Conservation (phyloP, 2,888 invertebrate genomes). For the Apamea monoglypha region DNA sequence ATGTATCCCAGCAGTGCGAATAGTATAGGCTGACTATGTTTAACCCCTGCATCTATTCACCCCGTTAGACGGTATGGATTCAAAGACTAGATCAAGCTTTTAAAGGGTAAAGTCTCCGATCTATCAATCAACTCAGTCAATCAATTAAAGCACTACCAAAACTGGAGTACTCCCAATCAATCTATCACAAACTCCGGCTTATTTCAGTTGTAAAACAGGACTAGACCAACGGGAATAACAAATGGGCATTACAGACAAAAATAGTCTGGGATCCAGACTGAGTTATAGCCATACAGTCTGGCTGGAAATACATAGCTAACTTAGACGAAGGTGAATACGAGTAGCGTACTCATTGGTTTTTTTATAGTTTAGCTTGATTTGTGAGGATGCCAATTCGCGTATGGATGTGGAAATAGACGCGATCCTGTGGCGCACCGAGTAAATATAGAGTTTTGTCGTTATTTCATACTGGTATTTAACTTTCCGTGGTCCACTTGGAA, state of each 20-base stretch:
- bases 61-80: background rate
- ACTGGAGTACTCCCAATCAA: constrained; percentile 29
- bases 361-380: constrained; percentile 9
- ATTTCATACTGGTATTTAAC: background rate
- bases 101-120: background rate
- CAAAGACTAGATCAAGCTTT: background rate
- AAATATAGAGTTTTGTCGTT: background rate
- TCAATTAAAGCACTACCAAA: constrained; percentile 10
- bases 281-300: constrained; percentile 54
- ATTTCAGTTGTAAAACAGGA: constrained; percentile 48
- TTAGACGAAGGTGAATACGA: constrained; percentile 4
- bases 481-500: no score
- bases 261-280: constrained; percentile 53
- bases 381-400: background rate
- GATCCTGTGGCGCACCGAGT: background rate
- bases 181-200: constrained; percentile 40
- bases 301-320: constrained; percentile 43
- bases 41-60: no score
- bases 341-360: background rate
- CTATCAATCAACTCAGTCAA: background rate
- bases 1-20: no score
- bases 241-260: constrained; percentile 54
- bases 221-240: constrained; percentile 47
- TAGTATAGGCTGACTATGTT: no score
- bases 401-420: background rate